Evolutionary conservation across 2,113 vertebrate genomes (phyloP), one percentile per base, ranked within the genome.

Genomic region (Trochalopteron elliotii): DNA sequence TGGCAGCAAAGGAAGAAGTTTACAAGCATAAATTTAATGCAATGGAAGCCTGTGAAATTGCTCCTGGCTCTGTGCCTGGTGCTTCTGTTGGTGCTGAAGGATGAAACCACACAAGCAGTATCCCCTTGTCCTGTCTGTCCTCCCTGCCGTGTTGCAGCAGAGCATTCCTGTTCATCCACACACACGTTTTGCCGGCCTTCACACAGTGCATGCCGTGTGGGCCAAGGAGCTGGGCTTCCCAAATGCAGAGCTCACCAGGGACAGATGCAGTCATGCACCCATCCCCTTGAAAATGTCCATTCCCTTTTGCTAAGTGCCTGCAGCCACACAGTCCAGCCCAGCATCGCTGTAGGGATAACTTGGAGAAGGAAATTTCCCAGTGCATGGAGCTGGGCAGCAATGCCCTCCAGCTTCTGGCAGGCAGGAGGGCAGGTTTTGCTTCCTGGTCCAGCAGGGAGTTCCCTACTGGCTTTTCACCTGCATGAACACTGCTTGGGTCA

Each of bases 381-480:
- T 44, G 23, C 25, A 16, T 5, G 33, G 65, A 75, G 27, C 25
- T 0, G 6, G 33, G 33, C 47, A 82, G 68, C 0, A 23, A 39
- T 63, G 33, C 60, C 47, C 3, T 4, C 12, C 4, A 3, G 30
- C 30, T 80, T 57, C 49, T 40, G 1, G 1, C 49, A 53, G 83
- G 76, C 16, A 70, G 69, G 77, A 89, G 56, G 25, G 52, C 65
- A 68, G 37, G 31, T 64, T 89, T 89, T 91, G 69, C 37, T 97
- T 96, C 96, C 95, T 93, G 69, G 49, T 95, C 56, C 11, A 9
- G 37, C 53, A 72, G 96, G 97, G 96, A 95, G 96, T 96, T 96
- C 74, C 94, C 92, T 0, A 1, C 35, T 92, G 88, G 76, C 87
- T 91, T 93, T 90, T 96, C 0, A 2, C 89, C 77, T 91, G 85